Evolutionary conservation across 1,140 invertebrate species (phyloP).

Genomic region (Bombus affinis): DNA sequence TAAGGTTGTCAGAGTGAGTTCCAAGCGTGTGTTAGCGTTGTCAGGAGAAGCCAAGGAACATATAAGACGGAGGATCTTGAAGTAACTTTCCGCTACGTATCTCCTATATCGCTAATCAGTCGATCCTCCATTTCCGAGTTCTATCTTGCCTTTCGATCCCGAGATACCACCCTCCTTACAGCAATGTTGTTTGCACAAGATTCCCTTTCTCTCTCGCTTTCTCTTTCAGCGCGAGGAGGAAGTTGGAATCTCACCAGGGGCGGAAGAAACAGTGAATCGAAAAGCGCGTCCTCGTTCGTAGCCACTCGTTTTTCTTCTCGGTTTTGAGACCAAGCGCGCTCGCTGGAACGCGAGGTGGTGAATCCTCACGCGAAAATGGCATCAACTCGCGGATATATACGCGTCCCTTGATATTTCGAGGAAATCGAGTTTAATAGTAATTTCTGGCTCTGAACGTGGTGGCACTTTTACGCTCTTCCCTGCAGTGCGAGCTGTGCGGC

Average conservation of each 20-base stretch:
- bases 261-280: background rate
- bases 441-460: conserved; percentile 40
- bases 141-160: background rate
- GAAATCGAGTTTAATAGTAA: conserved; percentile 49
- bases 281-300: background rate
- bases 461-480: background rate
- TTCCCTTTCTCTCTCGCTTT: background rate
- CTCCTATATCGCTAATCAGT: background rate
- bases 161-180: background rate
- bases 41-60: background rate
- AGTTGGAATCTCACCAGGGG: background rate
- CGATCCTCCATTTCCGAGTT: conserved; percentile 10
- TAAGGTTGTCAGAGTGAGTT: background rate
- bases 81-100: background rate
- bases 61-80: too few relatives aligned
- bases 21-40: background rate
- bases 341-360: background rate
- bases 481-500: too few relatives aligned
- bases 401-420: background rate
- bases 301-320: background rate
- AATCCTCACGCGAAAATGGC: conserved; percentile 11
- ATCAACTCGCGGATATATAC: background rate
- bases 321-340: background rate
- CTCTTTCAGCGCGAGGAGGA: background rate
- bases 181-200: background rate